These are phyloP conservation scores for Linyphia triangularis DNA, from an alignment of 2,888 invertebrate species.

Conservation along the genomic window DNA sequence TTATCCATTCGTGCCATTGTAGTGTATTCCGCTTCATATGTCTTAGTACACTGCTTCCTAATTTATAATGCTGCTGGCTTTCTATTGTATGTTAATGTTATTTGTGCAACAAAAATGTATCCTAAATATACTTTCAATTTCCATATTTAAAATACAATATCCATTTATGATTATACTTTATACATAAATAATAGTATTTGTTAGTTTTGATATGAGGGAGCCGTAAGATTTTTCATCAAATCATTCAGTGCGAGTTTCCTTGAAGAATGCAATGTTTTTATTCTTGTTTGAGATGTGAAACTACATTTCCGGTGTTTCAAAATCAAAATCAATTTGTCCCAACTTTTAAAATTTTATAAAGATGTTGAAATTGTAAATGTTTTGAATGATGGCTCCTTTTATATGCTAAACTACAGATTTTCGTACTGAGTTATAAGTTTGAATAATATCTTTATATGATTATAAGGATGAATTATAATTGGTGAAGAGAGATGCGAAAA, in stretches of 20 bases:
- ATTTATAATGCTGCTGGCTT: slow-evolving; percentile 1
- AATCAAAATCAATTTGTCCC: slow-evolving; percentile 51
- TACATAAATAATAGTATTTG: too few relatives aligned
- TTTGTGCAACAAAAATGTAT: slow-evolving; percentile 38
- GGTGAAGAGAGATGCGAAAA: neutral
- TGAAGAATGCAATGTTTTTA: neutral
- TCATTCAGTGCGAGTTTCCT: neutral
- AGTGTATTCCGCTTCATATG: neutral
- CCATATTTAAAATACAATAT: neutral
- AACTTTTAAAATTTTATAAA: slow-evolving; percentile 35
- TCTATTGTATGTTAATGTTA: slow-evolving; percentile 25
- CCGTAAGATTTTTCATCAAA: neutral
- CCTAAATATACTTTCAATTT: neutral
- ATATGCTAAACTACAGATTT: neutral
- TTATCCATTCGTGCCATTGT: slow-evolving; percentile 48
- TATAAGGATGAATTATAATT: slow-evolving; percentile 5
- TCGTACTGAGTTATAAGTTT: neutral
- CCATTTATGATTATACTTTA: too few relatives aligned
- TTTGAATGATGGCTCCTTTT: slow-evolving; percentile 6
- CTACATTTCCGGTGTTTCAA: slow-evolving; percentile 61
- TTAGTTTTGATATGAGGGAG: too few relatives aligned
- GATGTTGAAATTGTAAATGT: slow-evolving; percentile 35
- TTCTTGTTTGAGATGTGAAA: neutral
- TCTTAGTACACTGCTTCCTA: neutral
- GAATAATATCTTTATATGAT: neutral